Conservation (phyloP, 2,797 vertebrate species). For the Helostoma temminkii region DNA sequence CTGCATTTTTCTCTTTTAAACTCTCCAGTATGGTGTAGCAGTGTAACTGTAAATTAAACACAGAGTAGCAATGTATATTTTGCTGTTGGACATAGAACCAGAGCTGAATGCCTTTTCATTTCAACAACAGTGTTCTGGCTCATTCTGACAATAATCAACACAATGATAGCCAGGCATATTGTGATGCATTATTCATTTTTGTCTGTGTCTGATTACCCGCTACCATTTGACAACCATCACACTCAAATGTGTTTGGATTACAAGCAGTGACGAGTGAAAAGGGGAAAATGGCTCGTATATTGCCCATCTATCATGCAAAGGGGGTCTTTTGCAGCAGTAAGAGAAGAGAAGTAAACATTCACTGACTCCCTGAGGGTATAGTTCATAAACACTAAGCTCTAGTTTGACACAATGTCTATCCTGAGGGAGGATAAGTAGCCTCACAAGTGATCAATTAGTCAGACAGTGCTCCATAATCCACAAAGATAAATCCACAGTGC, state of each 20-base stretch:
- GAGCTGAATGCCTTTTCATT: conserved; percentile 54
- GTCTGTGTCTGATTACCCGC: conserved; percentile 74
- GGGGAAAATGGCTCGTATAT: conserved; percentile 60
- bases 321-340: conserved; percentile 54
- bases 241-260: conserved; percentile 81
- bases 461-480: conserved; percentile 57
- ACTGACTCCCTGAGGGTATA: conserved; percentile 50
- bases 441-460: conserved; percentile 66
- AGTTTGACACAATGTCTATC: conserved; percentile 62
- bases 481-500: conserved; percentile 65
- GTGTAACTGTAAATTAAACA: conserved; percentile 1
- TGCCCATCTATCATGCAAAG: conserved; percentile 72
- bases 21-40: conserved; percentile 21
- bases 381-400: conserved; percentile 66
- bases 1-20: conserved; percentile 38
- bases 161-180: conserved; percentile 76
- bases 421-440: conserved; percentile 63
- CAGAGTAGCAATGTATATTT: conserved; percentile 17
- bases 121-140: conserved; percentile 54
- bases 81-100: conserved; percentile 7
- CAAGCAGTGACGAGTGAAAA: conserved; percentile 65
- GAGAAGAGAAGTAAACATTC: conserved; percentile 52
- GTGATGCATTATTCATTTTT: conserved; percentile 81
- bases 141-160: conserved; percentile 76
- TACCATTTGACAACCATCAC: conserved; percentile 80